phyloP scores from a whole-genome alignment of 2,113 vertebrate species.

The Phocoena phocoena region DNA sequence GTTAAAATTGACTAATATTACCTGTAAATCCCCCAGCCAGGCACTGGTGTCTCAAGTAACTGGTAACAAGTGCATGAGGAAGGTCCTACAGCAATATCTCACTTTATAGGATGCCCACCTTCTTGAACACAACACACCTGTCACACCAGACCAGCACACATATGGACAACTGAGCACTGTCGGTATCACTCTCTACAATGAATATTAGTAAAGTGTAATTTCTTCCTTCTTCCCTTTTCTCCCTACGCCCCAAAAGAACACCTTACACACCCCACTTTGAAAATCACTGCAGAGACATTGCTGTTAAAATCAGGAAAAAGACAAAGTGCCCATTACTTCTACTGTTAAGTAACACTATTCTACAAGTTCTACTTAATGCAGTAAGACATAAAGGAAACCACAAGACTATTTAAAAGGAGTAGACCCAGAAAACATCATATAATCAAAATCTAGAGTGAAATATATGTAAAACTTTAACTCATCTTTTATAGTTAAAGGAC shows the following conservation, averaged over 20 bases:
- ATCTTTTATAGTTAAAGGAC: not conserved
- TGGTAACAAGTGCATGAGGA: not conserved
- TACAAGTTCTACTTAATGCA: not conserved
- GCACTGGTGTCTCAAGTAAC: not conserved
- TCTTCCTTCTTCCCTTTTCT: not conserved
- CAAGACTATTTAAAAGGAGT: not conserved
- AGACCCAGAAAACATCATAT: not conserved
- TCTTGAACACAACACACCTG: not conserved
- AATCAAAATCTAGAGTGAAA: not conserved
- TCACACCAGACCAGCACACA: too few species aligned
- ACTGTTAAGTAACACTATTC: not conserved
- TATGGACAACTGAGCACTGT: accelerated
- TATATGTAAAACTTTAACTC: not conserved
- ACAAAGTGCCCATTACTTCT: not conserved
- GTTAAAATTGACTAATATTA: not conserved
- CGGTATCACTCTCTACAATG: not conserved
- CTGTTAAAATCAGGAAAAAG: not conserved
- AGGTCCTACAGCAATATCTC: accelerated
- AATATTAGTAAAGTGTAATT: not conserved
- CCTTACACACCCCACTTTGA: not conserved
- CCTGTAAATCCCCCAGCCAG: not conserved
- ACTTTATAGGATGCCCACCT: accelerated
- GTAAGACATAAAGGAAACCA: not conserved
- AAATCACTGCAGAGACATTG: not conserved
- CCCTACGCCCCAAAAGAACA: not conserved